Conservation (phyloP, 1,140 invertebrate species). For the Notospermus geniculatus region DNA sequence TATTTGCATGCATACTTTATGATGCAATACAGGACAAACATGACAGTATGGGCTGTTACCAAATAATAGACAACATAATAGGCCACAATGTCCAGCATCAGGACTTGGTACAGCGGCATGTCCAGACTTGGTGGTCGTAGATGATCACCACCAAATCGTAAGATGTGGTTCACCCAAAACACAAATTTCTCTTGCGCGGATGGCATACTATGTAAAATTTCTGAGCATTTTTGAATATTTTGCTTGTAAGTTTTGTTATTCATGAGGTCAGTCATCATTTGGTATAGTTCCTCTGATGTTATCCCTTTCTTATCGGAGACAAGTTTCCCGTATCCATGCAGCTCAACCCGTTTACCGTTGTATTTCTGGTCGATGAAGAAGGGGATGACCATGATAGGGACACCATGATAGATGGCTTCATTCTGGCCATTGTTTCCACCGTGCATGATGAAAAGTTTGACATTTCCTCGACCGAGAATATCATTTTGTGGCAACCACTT, state of each 20-base stretch:
- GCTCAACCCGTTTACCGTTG: conserved; percentile 50
- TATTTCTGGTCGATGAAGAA: conserved; percentile 66
- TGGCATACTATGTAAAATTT: conserved; percentile 11
- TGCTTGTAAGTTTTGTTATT: conserved; percentile 10
- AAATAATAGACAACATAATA: too few relatives aligned
- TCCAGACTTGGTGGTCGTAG: background rate
- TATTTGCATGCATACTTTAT: too few relatives aligned
- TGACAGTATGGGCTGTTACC: too few relatives aligned
- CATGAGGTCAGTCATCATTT: conserved; percentile 30
- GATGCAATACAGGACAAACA: too few relatives aligned
- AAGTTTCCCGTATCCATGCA: conserved; percentile 43
- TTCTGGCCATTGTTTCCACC: conserved; percentile 71
- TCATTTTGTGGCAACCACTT: conserved; percentile 82
- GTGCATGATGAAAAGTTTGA: conserved; percentile 69
- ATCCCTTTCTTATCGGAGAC: conserved; percentile 38
- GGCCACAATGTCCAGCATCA: background rate
- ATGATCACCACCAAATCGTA: conserved; percentile 13
- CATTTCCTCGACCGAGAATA: conserved; percentile 62
- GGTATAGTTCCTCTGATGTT: conserved; percentile 31
- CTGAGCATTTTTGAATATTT: conserved; percentile 7
- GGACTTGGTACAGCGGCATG: background rate
- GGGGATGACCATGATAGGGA: conserved; percentile 72
- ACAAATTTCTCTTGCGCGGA: too few relatives aligned
- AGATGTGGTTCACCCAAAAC: too few relatives aligned
- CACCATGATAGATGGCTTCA: conserved; percentile 71